Evolutionary conservation across 2,113 vertebrate species (phyloP).

Genomic region (Coptodon bakossiorum): DNA sequence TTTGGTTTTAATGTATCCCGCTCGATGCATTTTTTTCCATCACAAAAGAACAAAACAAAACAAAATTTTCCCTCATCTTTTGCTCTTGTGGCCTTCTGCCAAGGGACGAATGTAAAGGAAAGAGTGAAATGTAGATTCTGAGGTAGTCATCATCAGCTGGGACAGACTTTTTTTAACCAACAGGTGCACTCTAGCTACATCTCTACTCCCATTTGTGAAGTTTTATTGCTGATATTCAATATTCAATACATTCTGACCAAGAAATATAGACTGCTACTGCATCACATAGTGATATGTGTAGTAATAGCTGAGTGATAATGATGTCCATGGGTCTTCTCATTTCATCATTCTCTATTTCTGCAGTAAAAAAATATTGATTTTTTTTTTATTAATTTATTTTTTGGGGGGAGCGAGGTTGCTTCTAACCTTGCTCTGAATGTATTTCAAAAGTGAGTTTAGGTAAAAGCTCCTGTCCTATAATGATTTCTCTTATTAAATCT

Average conservation of each 20-base stretch:
- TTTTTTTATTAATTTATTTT: neutral
- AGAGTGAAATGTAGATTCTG: neutral
- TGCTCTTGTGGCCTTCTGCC: neutral
- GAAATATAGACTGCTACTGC: neutral
- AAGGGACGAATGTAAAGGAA: neutral
- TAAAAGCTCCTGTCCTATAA: neutral
- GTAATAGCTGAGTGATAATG: neutral
- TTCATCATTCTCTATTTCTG: neutral
- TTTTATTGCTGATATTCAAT: neutral
- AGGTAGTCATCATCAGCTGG: neutral
- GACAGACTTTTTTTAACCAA: neutral
- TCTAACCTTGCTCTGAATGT: neutral
- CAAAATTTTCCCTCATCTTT: neutral
- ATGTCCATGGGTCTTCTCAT: neutral
- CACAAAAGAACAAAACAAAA: neutral
- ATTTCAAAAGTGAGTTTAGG: neutral
- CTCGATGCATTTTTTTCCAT: neutral
- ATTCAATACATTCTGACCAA: neutral
- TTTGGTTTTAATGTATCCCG: neutral
- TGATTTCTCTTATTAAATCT: neutral
- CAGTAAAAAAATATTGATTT: neutral
- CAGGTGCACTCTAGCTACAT: neutral
- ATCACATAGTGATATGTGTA: neutral
- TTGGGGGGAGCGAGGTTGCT: neutral
- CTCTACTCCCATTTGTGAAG: neutral